Evolutionary conservation across 2,888 invertebrate species (phyloP), one percentile per base, ranked within the genome.

Genomic region (Drosophila monieri): DNA sequence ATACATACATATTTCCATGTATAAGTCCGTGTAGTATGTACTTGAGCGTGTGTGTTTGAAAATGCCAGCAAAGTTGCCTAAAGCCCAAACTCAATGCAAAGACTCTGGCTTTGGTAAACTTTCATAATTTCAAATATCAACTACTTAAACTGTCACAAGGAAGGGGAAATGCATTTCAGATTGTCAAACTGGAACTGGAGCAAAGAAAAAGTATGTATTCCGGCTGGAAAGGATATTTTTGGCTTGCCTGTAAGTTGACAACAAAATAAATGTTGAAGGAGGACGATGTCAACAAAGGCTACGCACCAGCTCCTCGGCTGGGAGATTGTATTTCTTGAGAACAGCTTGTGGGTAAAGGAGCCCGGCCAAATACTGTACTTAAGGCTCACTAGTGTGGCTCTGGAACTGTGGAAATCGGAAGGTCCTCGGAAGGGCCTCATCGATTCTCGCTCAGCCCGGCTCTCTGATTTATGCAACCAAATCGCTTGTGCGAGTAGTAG

Each of bases 41-140:
- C 30, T n/a, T 30, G 18, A 39, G 27, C 23, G 37, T 30, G 39
- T 51, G 32, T 6, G 32, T 18, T 46, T 57, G 41, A 43, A 35
- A 51, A 54, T 47, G 55, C 57, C 60, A 32, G 44, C 12, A 55
- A 68, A 69, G 69, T 69, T 69, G 59, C 54, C 60, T 43, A 55
- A 65, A 41, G 39, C 47, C 23, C 44, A 39, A 77, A 76, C 65
- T 67, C 48, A 74, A 56, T 52, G 57, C 66, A 41, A 49, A 53
- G 60, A 74, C 57, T 77, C 35, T 44, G 9, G 25, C 30, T 3
- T 12, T 15, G 23, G 46, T 52, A 75, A 85, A 85, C 74, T 80
- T 78, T 78, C 77, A 75, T 84, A 85, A 77, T 80, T 84, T 74
- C 25, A 71, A 73, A 75, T 74, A 78, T 73, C 77, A 85, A 85